phyloP scores from a whole-genome alignment of 2,797 vertebrate genomes.

The Pachyuromys duprasi region DNA sequence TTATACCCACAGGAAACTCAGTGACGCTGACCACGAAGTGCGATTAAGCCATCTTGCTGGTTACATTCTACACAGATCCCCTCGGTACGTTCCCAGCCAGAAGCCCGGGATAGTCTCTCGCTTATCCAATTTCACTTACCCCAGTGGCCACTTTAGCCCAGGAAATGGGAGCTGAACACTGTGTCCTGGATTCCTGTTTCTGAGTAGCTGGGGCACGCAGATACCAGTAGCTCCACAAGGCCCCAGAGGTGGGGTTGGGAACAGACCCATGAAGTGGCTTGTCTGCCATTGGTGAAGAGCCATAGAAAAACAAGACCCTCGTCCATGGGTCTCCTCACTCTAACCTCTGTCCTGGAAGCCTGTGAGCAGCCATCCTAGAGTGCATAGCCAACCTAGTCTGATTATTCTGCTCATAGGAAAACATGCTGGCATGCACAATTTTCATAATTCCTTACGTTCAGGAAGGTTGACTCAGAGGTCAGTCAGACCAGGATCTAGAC shows the following conservation, averaged over 20 bases:
- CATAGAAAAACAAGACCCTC: neutral
- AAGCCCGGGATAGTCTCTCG: neutral
- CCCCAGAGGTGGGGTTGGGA: neutral
- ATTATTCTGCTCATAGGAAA: slow-evolving; percentile 58
- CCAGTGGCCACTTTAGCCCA: neutral
- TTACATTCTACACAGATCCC: neutral
- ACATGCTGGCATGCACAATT: slow-evolving; percentile 51
- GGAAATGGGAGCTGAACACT: slow-evolving; percentile 15
- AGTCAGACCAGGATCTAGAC: slow-evolving; percentile 48
- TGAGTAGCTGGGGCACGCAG: neutral
- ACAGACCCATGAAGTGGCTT: neutral
- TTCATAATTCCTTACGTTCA: slow-evolving; percentile 52
- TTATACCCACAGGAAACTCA: neutral
- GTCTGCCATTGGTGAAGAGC: neutral
- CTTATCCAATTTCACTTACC: neutral
- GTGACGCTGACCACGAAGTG: neutral
- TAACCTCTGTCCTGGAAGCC: neutral
- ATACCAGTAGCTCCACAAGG: neutral
- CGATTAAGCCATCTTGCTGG: neutral
- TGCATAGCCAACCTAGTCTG: slow-evolving; percentile 33
- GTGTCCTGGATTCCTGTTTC: neutral
- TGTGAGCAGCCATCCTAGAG: neutral
- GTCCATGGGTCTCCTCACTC: neutral
- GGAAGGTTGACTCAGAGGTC: slow-evolving; percentile 68
- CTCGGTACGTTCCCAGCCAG: neutral